phyloP scores from a whole-genome alignment of 2,113 vertebrate species.

The Grammomys dolichurus region DNA sequence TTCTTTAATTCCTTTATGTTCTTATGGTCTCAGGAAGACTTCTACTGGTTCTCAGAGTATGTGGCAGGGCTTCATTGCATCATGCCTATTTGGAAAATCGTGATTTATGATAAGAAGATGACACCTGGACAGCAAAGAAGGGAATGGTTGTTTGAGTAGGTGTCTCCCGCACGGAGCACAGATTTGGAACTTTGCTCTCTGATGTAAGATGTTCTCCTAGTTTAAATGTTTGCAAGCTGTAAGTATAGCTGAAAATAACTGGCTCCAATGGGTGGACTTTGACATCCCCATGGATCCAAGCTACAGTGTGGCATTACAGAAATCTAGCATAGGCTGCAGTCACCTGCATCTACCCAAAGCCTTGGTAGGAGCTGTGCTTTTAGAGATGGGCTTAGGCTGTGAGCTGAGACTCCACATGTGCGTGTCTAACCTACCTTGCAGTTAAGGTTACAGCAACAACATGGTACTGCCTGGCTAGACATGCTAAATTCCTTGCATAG shows the following conservation, averaged over 20 bases:
- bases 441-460: conserved; percentile 75
- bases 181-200: neutral
- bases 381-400: conserved; percentile 64
- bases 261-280: neutral
- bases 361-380: conserved; percentile 50
- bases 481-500: conserved; percentile 83
- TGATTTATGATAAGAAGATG: neutral
- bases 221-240: neutral
- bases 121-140: neutral
- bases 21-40: neutral
- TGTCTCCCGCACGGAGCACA: neutral
- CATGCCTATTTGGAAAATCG: neutral
- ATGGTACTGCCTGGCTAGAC: conserved; percentile 65
- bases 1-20: neutral
- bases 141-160: neutral
- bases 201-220: neutral
- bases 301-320: conserved; percentile 6
- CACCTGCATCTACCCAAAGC: conserved; percentile 56
- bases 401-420: neutral
- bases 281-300: conserved; percentile 24
- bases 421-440: conserved; percentile 71
- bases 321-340: neutral
- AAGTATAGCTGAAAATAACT: neutral
- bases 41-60: neutral
- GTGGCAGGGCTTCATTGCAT: neutral